Conservation (phyloP, 2,888 invertebrate species). For the Tuberolachnus salignus region DNA sequence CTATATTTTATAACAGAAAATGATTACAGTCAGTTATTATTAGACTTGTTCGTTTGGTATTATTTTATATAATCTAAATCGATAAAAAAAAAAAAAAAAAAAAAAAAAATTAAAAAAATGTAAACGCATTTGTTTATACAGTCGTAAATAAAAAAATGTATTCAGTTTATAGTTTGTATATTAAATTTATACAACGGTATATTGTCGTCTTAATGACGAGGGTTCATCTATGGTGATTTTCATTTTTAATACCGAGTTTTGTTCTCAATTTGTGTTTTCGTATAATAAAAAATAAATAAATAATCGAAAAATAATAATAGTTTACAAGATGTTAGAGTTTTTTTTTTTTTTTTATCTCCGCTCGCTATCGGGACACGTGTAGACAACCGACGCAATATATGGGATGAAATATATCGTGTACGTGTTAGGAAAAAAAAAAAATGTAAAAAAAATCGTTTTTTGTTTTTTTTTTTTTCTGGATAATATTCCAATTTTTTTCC, state of each 20-base stretch:
- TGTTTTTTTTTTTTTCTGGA: background rate
- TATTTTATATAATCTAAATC: too few species aligned
- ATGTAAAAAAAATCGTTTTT: too few species aligned
- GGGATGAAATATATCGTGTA: conserved; percentile 26
- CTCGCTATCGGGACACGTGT: background rate
- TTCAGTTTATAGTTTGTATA: too few species aligned
- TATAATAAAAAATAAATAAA: background rate
- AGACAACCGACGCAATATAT: conserved; percentile 10
- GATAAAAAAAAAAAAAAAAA: too few species aligned
- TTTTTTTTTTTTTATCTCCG: background rate
- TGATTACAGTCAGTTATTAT: background rate
- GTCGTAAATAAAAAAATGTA: too few species aligned
- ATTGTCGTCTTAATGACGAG: too few species aligned
- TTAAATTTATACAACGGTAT: too few species aligned
- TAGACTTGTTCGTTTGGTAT: background rate
- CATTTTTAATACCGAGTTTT: too few species aligned
- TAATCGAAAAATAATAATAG: background rate
- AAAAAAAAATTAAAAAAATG: too few species aligned
- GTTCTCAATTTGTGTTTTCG: too few species aligned
- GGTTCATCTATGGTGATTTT: too few species aligned
- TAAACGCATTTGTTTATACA: too few species aligned
- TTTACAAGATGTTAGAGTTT: background rate
- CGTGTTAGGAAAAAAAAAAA: conserved; percentile 20
- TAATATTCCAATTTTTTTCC: conserved; percentile 29
- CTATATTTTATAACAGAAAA: background rate